These are phyloP conservation scores for Diaprepes abbreviatus DNA, from an alignment of 2,888 invertebrate species.

Conservation along the genomic window DNA sequence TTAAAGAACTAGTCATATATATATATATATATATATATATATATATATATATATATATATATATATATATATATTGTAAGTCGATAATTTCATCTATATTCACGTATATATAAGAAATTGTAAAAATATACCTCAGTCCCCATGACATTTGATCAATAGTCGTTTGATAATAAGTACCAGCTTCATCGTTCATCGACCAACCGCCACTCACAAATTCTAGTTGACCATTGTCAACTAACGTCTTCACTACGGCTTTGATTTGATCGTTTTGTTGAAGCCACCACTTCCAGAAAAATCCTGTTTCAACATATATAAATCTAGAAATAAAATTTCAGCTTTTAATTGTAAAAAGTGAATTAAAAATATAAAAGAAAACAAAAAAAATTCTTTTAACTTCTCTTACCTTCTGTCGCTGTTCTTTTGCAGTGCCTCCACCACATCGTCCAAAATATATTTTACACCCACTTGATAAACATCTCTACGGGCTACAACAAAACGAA, in stretches of 20 bases:
- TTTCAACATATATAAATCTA: constrained; percentile 85
- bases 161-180: constrained; percentile 77
- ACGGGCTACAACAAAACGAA: constrained; percentile 59
- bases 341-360: no score
- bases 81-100: no score
- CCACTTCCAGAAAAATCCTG: constrained; percentile 85
- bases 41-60: no score
- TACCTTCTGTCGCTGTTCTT: constrained; percentile 76
- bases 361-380: no score
- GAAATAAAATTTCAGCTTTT: constrained; percentile 1
- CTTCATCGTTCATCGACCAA: constrained; percentile 76
- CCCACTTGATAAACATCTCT: constrained; percentile 20
- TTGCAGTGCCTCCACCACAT: constrained; percentile 81
- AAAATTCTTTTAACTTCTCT: neutral
- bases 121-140: constrained; percentile 72
- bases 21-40: no score
- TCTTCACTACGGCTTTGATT: constrained; percentile 70
- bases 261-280: constrained; percentile 75
- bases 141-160: constrained; percentile 79
- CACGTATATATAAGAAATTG: no score
- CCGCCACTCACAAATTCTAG: constrained; percentile 74
- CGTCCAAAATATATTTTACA: constrained; percentile 89
- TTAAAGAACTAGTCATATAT: no score
- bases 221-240: constrained; percentile 73
- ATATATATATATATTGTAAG: no score